Base-by-base conservation (phyloP, 2,113 vertebrate genomes). In the Labeo rohita region DNA sequence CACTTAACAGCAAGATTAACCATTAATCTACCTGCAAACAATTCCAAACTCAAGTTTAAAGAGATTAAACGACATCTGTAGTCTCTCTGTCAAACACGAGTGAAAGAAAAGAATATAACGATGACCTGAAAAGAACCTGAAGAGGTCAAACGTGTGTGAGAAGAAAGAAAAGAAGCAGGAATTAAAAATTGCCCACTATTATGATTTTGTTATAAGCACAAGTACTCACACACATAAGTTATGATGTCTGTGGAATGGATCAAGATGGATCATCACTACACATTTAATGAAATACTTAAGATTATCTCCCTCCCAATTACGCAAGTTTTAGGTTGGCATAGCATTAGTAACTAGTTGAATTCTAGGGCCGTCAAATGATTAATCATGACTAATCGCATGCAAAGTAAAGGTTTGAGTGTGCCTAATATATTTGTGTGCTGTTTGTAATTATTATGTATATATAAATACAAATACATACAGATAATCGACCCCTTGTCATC, bases 1-100 rank as follows among this genome's bases (percentile, higher is more conserved):
- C 59, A 80, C 59, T 65, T 47, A 82, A 82, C 9, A 52, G 16
- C 47, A 21, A 34, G 63, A 82, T 82, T 21, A 70, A 68, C 80
- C 9, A 82, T 18, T 70, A 36, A 70, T 70, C 28, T 34, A 70
- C 23, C 6, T 70, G 63, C 63, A 82, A 82, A 52, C 80, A 70
- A 70, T 82, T 47, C 61, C 15, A 82, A 70, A 82, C 2, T 10
- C 63, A 52, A 70, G 63, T 68, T 82, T 34, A 52, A 52, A 80
- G 21, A 56, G 59, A 80, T 65, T 65, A 49, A 65, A 80, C 59
- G 8, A 65, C 59, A 65, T 47, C n/a, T 80, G 3, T 15, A 45
- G 56, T 45, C 65, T 39, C 8, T 49, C 59, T 65, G 23, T 65
- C 43, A 49, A 80, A 23, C 43, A 45, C 2, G 13, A 8, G 34